A percentile compares a stretch with the other conserved stretches of the same genome.
phyloP scores from a whole-genome alignment of 2,113 vertebrate genomes.

The Neopipo cinnamomea region DNA sequence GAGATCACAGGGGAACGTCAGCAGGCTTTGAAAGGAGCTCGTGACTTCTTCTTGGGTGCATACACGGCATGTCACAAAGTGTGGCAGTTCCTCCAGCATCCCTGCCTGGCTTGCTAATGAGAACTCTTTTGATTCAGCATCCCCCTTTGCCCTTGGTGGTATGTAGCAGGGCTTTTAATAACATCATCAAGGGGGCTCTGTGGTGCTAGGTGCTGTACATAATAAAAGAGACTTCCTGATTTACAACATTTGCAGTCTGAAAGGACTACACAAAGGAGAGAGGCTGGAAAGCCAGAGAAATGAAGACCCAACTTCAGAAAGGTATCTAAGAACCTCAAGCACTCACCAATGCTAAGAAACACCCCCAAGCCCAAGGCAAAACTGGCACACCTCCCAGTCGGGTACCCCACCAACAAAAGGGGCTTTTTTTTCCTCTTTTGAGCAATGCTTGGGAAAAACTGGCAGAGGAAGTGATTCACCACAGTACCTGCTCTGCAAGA shows the following conservation, averaged over 20 bases:
- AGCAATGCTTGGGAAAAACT: slow-evolving; percentile 15
- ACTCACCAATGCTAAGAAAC: not conserved
- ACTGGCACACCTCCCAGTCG: not conserved
- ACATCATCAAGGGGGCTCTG: not conserved
- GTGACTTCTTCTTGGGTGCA: slow-evolving; percentile 36
- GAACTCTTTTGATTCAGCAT: not conserved
- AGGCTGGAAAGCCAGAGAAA: not conserved
- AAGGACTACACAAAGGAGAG: not conserved
- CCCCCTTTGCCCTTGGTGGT: not conserved
- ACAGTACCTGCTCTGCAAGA: not conserved
- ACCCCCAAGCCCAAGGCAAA: not conserved
- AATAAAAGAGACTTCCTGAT: not conserved
- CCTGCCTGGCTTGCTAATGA: slow-evolving; percentile 46
- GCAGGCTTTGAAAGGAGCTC: not conserved
- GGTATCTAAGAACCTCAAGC: not conserved
- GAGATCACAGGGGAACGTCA: not conserved
- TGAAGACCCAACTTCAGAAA: not conserved
- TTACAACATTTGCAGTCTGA: not conserved
- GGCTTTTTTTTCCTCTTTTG: not conserved
- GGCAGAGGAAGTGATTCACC: not conserved
- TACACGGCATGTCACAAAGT: fast-evolving
- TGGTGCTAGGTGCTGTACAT: not conserved
- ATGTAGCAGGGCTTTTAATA: not conserved
- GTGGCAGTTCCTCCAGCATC: not conserved
- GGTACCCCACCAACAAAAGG: not conserved